Base-by-base conservation (phyloP, 1,140 invertebrate genomes). In the Scaptomyza hsui region DNA sequence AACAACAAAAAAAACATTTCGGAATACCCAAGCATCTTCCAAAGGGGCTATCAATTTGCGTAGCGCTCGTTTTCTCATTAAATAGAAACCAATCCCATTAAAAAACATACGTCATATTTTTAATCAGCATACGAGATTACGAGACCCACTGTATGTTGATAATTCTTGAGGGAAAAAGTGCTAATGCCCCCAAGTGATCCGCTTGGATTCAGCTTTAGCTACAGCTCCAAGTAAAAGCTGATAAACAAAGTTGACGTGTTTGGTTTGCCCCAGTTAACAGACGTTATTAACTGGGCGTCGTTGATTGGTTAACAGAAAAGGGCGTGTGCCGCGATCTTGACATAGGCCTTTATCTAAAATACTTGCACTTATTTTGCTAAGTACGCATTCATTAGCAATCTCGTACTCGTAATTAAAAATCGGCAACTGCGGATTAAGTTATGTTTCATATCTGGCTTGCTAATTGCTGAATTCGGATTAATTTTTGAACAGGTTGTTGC, bases 301-400 rank as follows among this genome's bases (percentile, higher is more conserved):
- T 10, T 56, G 78, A 78, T 78, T 78, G 79, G 74, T 16, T 35
- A 7, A 6, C 37, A n/a, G 24, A 71, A 62, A 52, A 63, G 65
- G 79, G 72, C 55, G 79, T 83, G 79, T 65, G 47, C 37, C 29
- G 39, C 53, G 76, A 60, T 76, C 80, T 80, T 86, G 81, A 61
- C 72, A 70, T 49, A 76, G 75, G 67, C 72, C 71, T 65, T 64
- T 64, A 49, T 69, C 42, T 47, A 1, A 21, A 47, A 29, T 45
- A 56, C 42, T 47, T 26, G 49, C 5, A 13, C 26, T 37, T 21
- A 16, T 49, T 3, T 9, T 29, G 4, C 1, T 37, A 12, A 37
- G 3, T 42, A 12, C 32, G 10, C 13, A 57, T 19, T 16, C 5
- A 52, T 15, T 7, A 39, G 44, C 39, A 55, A 13, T 29, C 7